These are phyloP conservation scores for Belgica antarctica DNA, from an alignment of 2,888 invertebrate genomes.

Conservation along the genomic window DNA sequence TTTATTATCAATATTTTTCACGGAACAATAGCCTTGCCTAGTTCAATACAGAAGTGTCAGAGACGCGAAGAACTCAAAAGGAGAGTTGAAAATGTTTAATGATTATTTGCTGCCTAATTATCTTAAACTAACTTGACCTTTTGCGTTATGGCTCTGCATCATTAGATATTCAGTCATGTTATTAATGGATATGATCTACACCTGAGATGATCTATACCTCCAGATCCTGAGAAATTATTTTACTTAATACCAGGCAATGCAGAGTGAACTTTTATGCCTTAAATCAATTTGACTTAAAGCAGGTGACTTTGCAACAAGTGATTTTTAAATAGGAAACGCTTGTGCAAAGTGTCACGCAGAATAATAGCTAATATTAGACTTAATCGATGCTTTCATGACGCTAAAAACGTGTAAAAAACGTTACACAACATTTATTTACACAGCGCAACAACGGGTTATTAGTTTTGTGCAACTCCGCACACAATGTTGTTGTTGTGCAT, in stretches of 20 bases:
- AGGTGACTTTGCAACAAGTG: too few relatives aligned
- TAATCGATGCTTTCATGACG: not conserved
- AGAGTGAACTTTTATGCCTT: too few relatives aligned
- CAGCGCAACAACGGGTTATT: not conserved
- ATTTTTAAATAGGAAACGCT: too few relatives aligned
- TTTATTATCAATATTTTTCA: constrained; percentile 7
- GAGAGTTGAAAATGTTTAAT: constrained; percentile 14
- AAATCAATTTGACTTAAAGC: too few relatives aligned
- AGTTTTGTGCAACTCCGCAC: not conserved
- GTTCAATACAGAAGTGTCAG: constrained; percentile 25
- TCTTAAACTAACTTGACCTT: constrained; percentile 38
- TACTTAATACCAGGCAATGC: too few relatives aligned
- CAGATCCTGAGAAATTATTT: too few relatives aligned
- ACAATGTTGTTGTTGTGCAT: constrained; percentile 5
- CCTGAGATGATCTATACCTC: too few relatives aligned
- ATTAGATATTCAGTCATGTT: constrained; percentile 26
- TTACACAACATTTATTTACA: not conserved
- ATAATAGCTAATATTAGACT: not conserved
- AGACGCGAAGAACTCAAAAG: not conserved
- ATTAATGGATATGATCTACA: too few relatives aligned
- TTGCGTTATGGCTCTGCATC: constrained; percentile 3
- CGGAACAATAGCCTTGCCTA: not conserved
- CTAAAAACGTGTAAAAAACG: not conserved
- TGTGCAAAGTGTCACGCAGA: too few relatives aligned
- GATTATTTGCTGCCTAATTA: constrained; percentile 39